Percentiles rank a stretch among this genome's conserved stretches.
Conservation (phyloP, 1,140 invertebrate species). For the Amyelois transitella region DNA sequence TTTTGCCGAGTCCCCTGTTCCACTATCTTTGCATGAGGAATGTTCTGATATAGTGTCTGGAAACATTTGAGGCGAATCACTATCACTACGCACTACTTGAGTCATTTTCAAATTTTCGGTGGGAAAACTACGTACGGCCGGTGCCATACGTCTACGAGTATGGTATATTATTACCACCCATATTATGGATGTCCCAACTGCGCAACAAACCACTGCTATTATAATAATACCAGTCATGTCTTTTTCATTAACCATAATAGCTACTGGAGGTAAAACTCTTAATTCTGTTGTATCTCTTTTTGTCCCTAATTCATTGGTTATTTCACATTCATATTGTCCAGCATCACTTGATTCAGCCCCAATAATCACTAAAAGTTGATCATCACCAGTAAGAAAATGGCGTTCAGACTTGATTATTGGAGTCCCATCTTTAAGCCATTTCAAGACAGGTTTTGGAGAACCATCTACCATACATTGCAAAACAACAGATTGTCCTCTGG, state of each 20-base stretch:
- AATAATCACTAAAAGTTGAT: constrained; percentile 91
- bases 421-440: constrained; percentile 91
- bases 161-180: constrained; percentile 96
- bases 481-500: constrained; percentile 85
- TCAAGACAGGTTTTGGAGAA: constrained; percentile 89
- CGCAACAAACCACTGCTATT: constrained; percentile 92
- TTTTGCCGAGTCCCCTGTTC: constrained; percentile 80
- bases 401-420: constrained; percentile 82
- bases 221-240: constrained; percentile 89
- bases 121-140: constrained; percentile 51
- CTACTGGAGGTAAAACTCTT: constrained; percentile 75
- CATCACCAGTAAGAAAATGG: constrained; percentile 88
- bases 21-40: constrained; percentile 80
- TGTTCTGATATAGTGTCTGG: constrained; percentile 73
- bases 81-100: constrained; percentile 68
- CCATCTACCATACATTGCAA: constrained; percentile 91
- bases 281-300: constrained; percentile 73
- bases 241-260: constrained; percentile 76
- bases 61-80: constrained; percentile 66
- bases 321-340: constrained; percentile 91
- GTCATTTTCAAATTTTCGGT: constrained; percentile 69
- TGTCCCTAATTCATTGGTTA: constrained; percentile 88
- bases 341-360: constrained; percentile 84
- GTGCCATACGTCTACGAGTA: constrained; percentile 79
- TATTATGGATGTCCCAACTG: constrained; percentile 90